Evolutionary conservation across 1,140 invertebrate species (phyloP).

Genomic region (Rhyacophila brunnea): DNA sequence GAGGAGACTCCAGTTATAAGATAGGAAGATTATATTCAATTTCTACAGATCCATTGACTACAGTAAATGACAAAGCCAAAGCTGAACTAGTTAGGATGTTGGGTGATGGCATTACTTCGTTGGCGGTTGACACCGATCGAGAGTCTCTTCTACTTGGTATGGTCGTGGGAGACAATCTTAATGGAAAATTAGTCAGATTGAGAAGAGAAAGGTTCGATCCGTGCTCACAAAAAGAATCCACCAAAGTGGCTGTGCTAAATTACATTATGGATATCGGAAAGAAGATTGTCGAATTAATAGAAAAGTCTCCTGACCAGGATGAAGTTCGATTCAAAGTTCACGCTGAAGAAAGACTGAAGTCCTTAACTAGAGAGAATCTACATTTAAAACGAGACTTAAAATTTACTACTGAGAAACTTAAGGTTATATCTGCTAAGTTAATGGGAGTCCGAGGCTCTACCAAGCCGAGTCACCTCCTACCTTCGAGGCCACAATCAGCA

Average conservation of each 20-base stretch:
- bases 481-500: too few species aligned
- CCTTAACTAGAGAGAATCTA: too few species aligned
- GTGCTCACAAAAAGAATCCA: background rate
- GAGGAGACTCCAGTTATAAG: background rate
- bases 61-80: background rate
- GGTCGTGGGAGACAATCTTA: background rate
- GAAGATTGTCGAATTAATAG: background rate
- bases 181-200: conserved; percentile 4
- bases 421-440: too few species aligned
- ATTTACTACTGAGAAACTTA: too few species aligned
- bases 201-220: conserved; percentile 1
- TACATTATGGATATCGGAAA: conserved; percentile 7
- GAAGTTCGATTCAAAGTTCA: too few species aligned
- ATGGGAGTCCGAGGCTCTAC: too few species aligned
- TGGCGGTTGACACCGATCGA: background rate
- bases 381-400: too few species aligned
- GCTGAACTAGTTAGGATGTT: background rate
- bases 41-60: conserved; percentile 1
- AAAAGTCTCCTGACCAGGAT: too few species aligned
- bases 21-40: conserved; percentile 8
- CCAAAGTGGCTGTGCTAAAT: background rate
- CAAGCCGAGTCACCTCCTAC: too few species aligned
- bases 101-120: conserved; percentile 1
- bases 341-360: too few species aligned
- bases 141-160: background rate